Evolutionary conservation across 2,113 vertebrate genomes (phyloP), one percentile per base, ranked within the genome.

Genomic region (Raphicerus campestris): DNA sequence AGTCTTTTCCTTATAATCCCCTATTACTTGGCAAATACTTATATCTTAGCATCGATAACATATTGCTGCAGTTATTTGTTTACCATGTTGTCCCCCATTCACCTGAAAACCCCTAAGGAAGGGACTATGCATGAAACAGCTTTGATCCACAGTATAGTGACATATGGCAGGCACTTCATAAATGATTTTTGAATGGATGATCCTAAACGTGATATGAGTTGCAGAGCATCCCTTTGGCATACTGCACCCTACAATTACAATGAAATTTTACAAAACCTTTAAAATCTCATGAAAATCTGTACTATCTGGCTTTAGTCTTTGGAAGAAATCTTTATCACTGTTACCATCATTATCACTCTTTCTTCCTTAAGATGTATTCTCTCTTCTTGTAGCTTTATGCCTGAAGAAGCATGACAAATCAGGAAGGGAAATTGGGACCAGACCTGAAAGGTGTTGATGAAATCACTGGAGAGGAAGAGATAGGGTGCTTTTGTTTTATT

Each of bases 151-250:
- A 89, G 55, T 49, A 51, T 24, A 81, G 73, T 24, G 80, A 87
- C 94, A 92, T 93, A 85, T 70, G 75, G 81, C 45, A 82, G 84
- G 73, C 85, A 84, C 47, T 81, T 87, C 51, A 51, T 77, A 80
- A 91, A 32, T 70, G 88, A 84, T 73, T 90, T 85, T 96, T 91
- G 30, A 95, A 61, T 70, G 81, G 56, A 60, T 97, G 84, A 89
- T 70, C 51, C 63, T 87, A 86, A 95, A 92, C 66, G 88, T 91
- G 94, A 93, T 87, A 60, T 96, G 92, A 96, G 42, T 86, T 90
- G 84, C 49, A 88, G 86, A 96, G 51, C 91, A 85, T 95, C 39
- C 32, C 20, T 47, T 82, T 92, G 85, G 20, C 81, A 73, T 85
- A 73, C 45, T 97, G 92, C 78, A 73, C 39, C 53, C 61, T 66